Evolutionary conservation across 2,113 vertebrate species (phyloP).

Genomic region (Lipophrys pholis): DNA sequence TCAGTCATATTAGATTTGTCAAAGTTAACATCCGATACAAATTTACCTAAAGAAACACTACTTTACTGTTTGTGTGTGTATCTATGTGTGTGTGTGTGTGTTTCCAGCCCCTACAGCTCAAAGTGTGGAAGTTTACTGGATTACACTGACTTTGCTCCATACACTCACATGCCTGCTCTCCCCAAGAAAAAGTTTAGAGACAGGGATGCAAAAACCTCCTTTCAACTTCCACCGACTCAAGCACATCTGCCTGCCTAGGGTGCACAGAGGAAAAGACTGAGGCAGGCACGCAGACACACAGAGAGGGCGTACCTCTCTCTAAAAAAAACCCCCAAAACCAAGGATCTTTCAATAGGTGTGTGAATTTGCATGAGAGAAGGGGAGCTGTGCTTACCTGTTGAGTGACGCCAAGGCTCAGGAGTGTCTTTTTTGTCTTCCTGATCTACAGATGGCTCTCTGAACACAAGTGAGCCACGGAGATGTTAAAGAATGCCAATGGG

Average conservation of each 20-base stretch:
- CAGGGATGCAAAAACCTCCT: constrained; percentile 60
- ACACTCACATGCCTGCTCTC: constrained; percentile 38
- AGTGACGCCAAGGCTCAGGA: constrained; percentile 71
- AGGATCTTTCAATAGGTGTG: constrained; percentile 70
- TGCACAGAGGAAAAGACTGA: constrained; percentile 55
- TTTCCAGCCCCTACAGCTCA: constrained; percentile 35
- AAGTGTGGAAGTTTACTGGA: constrained; percentile 56
- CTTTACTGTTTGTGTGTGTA: constrained; percentile 5
- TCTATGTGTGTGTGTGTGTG: constrained; percentile 12
- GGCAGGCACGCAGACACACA: constrained; percentile 45
- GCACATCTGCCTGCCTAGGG: constrained; percentile 70
- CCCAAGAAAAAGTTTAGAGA: constrained; percentile 66
- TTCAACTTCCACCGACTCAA: constrained; percentile 71
- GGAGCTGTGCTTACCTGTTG: constrained; percentile 79
- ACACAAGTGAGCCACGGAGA: constrained; percentile 66
- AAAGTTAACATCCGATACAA: not conserved
- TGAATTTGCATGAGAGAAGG: constrained; percentile 75
- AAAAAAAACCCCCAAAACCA: constrained; percentile 21
- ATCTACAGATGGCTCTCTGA: constrained; percentile 77
- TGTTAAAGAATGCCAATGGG: constrained; percentile 76
- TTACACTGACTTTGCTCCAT: constrained; percentile 53
- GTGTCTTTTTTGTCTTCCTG: constrained; percentile 76
- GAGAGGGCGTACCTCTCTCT: constrained; percentile 42
- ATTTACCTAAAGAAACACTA: constrained; percentile 7
- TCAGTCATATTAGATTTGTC: constrained; percentile 21